Conservation (phyloP, 2,797 vertebrate genomes). For the Notoglanidium macrostoma region DNA sequence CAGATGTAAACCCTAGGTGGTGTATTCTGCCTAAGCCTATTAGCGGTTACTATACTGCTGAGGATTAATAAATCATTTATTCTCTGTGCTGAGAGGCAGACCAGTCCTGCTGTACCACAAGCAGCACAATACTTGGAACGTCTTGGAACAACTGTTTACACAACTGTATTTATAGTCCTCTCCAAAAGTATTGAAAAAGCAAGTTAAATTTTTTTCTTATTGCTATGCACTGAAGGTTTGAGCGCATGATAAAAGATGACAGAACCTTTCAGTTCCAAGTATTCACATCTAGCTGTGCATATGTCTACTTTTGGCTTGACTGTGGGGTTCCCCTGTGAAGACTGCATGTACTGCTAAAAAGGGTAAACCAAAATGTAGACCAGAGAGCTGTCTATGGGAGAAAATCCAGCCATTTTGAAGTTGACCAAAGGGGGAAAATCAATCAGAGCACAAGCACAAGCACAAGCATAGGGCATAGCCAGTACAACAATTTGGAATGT, state of each 20-base stretch:
- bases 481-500: background rate
- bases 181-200: background rate
- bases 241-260: too few relatives aligned
- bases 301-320: background rate
- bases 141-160: background rate
- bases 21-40: slow-evolving; percentile 46
- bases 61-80: slow-evolving; percentile 47
- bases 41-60: slow-evolving; percentile 40
- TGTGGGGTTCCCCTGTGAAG: background rate
- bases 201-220: background rate
- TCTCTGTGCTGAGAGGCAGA: slow-evolving; percentile 6
- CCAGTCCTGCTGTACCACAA: background rate
- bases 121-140: slow-evolving; percentile 17
- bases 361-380: background rate
- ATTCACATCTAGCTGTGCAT: background rate
- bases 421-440: background rate
- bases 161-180: too few relatives aligned
- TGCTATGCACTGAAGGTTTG: background rate
- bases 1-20: slow-evolving; percentile 48
- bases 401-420: background rate
- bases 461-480: too few relatives aligned
- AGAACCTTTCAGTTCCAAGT: background rate
- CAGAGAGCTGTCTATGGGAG: background rate
- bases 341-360: background rate
- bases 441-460: background rate